Conservation (phyloP, 2,888 invertebrate species). For the Parthenolecanium corni region DNA sequence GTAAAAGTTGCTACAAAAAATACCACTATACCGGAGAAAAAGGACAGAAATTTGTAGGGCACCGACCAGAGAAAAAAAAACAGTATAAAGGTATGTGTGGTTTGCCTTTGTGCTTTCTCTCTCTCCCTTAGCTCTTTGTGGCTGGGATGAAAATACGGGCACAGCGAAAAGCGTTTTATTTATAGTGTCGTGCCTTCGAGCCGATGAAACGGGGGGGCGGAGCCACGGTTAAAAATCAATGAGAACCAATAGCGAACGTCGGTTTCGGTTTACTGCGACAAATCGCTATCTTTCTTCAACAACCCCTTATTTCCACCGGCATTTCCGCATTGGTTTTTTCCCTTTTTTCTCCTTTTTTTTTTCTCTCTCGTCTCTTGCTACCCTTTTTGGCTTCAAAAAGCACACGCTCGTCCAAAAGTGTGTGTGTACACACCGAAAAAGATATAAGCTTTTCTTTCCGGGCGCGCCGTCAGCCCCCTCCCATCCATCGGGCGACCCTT, state of each 20-base stretch:
- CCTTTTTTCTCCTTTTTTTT: too few relatives aligned
- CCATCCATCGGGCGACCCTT: neutral
- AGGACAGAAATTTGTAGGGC: too few relatives aligned
- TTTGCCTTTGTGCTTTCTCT: too few relatives aligned
- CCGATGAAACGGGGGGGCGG: constrained; percentile 40
- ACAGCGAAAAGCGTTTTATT: constrained; percentile 1
- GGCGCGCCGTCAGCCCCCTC: constrained; percentile 5
- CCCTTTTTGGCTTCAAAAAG: too few relatives aligned
- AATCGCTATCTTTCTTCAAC: constrained; percentile 29
- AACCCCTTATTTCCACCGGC: constrained; percentile 30
- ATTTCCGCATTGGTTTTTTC: constrained; percentile 29
- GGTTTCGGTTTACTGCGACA: constrained; percentile 29
- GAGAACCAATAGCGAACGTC: constrained; percentile 32
- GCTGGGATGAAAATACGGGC: too few relatives aligned
- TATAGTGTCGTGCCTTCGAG: constrained; percentile 9
- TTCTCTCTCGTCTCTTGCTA: too few relatives aligned
- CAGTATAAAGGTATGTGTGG: too few relatives aligned
- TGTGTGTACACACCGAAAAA: constrained; percentile 20
- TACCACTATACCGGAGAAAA: too few relatives aligned
- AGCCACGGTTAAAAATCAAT: constrained; percentile 35
- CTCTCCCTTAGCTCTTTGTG: too few relatives aligned
- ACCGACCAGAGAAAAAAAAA: too few relatives aligned
- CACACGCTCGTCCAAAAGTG: neutral
- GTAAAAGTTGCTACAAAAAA: too few relatives aligned
- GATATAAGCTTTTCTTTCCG: constrained; percentile 21